Evolutionary conservation across 2,888 invertebrate species (phyloP), one percentile per base, ranked within the genome.

Genomic region (Chelonus formosanus): DNA sequence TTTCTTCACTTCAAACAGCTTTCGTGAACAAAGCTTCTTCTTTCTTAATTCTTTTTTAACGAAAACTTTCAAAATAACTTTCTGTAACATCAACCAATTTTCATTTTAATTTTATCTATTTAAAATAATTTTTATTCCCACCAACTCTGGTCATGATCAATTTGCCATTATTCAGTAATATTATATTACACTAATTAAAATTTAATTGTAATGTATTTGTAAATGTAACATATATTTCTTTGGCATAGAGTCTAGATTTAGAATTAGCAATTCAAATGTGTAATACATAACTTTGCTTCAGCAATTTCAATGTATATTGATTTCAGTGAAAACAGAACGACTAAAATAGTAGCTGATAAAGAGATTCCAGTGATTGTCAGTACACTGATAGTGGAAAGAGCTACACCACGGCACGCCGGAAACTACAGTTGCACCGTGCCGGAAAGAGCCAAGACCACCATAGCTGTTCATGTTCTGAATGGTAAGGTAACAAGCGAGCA

Each of bases 381-480:
- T 65, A 87, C 87, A 44, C 80, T 89, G 75, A 85, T 86, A 67
- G 84, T 89, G 68, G 86, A 86, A 69, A 87, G 86, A 73, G 86
- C 89, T 45, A 86, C 86, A 73, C 87, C 87, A 69, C 85, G 85
- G 62, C 88, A 89, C 77, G 87, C 88, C 40, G 89, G 89, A 65
- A 89, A 89, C 82, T 89, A 89, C 81, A 88, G 88, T 71, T 89
- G 89, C 77, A 78, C 84, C 62, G 86, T 86, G 40, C 85, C 85
- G 63, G 84, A 84, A 70, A 80, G 86, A 78, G 87, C 88, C 65
- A 86, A 85, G 71, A 86, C 88, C 73, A 87, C 87, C 62, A 87
- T 89, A 63, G 86, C 87, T 59, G 88, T 89, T 73, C 89, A 89
- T 81, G 88, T 89, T 72, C 86, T 89, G 71, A 89, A 89, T 80